These are phyloP conservation scores for Nephotettix cincticeps DNA, from an alignment of 1,140 invertebrate species.

Conservation along the genomic window DNA sequence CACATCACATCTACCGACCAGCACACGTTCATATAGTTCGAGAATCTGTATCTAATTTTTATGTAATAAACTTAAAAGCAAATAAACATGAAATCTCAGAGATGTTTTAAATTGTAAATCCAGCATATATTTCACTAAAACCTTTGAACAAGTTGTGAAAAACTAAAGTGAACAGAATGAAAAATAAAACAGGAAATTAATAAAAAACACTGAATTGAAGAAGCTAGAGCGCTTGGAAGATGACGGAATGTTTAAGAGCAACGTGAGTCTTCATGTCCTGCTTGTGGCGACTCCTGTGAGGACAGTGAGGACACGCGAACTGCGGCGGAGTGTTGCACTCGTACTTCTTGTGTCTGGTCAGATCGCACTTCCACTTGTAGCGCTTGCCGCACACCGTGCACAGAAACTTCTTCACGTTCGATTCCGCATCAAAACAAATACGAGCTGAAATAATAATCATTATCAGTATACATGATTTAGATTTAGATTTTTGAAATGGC, in stretches of 20 bases:
- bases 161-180: neutral
- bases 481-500: no score
- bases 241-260: neutral
- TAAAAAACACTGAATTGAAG: neutral
- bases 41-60: no score
- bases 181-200: neutral
- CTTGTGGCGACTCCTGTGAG: neutral
- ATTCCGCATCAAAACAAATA: no score
- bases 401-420: slow-evolving; percentile 11
- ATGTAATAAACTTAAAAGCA: no score
- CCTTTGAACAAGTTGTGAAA: neutral
- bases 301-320: slow-evolving; percentile 19
- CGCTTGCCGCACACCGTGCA: slow-evolving; percentile 38
- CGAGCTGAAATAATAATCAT: no score
- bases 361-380: slow-evolving; percentile 53
- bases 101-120: no score
- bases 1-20: no score
- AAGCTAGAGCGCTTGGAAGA: neutral
- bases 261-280: neutral
- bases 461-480: no score
- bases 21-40: no score
- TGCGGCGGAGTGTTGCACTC: slow-evolving; percentile 50
- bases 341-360: slow-evolving; percentile 54
- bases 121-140: no score
- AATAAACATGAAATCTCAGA: no score